phyloP scores from a whole-genome alignment of 35 echinoderm and acorn worm species.

The Apostichopus parvimensis region DNA sequence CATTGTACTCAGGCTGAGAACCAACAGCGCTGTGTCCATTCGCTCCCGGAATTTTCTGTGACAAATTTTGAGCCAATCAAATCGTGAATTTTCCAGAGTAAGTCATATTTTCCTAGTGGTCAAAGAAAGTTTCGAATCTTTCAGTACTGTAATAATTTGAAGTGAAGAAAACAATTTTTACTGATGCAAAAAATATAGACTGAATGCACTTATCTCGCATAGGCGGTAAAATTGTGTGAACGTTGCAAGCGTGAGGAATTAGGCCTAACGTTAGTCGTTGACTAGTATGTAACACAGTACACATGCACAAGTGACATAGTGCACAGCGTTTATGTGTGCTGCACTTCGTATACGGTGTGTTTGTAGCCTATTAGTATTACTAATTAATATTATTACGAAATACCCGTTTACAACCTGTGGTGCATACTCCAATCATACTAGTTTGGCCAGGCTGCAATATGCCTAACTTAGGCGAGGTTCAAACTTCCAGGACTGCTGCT shows the following conservation, averaged over 20 bases:
- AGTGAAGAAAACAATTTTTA: background rate
- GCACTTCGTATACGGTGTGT: background rate
- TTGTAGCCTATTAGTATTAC: too few species aligned
- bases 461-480: too few species aligned
- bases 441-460: too few species aligned
- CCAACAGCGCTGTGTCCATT: slow-evolving; percentile 34
- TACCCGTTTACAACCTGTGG: too few species aligned
- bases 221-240: slow-evolving; percentile 34
- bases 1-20: slow-evolving; percentile 39
- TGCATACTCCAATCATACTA: too few species aligned
- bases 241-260: slow-evolving; percentile 9
- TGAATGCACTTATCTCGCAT: background rate
- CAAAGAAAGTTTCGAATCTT: background rate
- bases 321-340: background rate
- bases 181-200: background rate
- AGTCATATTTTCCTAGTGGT: slow-evolving; percentile 9
- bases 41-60: slow-evolving; percentile 32
- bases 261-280: background rate
- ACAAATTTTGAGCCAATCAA: slow-evolving; percentile 51
- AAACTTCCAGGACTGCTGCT: too few species aligned
- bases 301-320: background rate
- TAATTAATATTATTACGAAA: too few species aligned
- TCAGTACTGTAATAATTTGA: background rate
- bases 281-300: background rate
- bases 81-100: slow-evolving; percentile 39